Percentiles rank a stretch among this genome's conserved stretches.
Conservation (phyloP, 2,113 vertebrate genomes). For the Megaceryle maxima region DNA sequence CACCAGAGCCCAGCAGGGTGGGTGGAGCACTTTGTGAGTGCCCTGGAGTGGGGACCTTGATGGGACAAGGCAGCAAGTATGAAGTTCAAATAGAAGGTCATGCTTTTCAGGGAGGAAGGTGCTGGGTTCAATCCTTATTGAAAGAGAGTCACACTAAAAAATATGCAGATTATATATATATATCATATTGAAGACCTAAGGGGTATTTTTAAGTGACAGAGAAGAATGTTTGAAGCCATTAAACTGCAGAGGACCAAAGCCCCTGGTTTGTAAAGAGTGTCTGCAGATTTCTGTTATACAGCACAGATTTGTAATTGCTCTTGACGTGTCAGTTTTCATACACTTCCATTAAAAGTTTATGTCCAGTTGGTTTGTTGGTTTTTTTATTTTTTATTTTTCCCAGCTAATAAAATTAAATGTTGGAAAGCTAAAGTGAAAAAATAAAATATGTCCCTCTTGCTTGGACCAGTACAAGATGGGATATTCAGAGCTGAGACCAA, state of each 20-base stretch:
- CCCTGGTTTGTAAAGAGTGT: background rate
- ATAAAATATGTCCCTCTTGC: background rate
- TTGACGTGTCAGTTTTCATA: background rate
- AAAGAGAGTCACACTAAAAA: background rate
- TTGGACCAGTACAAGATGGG: background rate
- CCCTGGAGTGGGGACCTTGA: background rate
- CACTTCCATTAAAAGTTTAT: conserved; percentile 21
- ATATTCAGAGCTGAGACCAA: conserved; percentile 42
- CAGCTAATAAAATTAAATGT: conserved; percentile 36
- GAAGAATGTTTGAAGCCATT: background rate
- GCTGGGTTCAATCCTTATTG: background rate
- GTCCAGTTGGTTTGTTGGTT: background rate
- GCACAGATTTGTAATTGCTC: background rate
- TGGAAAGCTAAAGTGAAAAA: conserved; percentile 13
- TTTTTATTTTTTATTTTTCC: background rate
- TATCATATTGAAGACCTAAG: background rate
- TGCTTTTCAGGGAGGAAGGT: background rate
- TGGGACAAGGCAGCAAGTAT: background rate
- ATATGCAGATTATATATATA: background rate
- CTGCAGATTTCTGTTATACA: background rate
- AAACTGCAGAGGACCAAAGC: background rate
- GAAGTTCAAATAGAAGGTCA: background rate
- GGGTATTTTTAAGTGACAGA: background rate
- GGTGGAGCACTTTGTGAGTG: background rate
- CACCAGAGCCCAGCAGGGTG: fast-evolving